A percentile compares a stretch with the other conserved stretches of the same genome.
phyloP scores from a whole-genome alignment of 1,140 invertebrate species.

The Trichonephila clavipes region DNA sequence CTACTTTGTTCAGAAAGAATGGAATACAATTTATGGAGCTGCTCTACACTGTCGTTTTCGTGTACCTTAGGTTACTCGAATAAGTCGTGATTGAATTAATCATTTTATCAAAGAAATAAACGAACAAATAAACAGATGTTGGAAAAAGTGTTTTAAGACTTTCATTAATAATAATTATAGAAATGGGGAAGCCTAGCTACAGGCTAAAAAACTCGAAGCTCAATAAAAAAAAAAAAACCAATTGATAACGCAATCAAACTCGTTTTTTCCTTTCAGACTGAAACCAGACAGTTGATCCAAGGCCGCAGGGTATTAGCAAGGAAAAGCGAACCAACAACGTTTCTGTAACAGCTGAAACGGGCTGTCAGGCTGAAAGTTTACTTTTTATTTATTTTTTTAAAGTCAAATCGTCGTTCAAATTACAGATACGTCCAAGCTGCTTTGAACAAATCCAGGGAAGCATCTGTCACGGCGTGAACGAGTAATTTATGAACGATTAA shows the following conservation, averaged over 20 bases:
- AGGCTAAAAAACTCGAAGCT: conserved; percentile 14
- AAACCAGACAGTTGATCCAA: conserved; percentile 54
- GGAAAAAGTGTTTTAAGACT: conserved; percentile 20
- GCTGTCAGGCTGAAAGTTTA: conserved; percentile 1
- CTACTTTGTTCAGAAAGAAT: background rate
- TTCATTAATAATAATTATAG: conserved; percentile 50
- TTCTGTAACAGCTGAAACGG: conserved; percentile 45
- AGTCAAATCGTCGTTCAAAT: conserved; percentile 29
- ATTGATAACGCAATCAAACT: conserved; percentile 29
- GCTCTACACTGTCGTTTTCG: background rate
- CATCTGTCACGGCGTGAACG: conserved; percentile 29
- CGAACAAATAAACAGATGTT: conserved; percentile 13
- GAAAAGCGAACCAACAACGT: conserved; percentile 5
- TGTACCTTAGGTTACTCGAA: background rate
- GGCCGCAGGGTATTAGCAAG: conserved; percentile 9
- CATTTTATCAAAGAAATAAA: conserved; percentile 29
- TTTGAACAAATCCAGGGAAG: background rate
- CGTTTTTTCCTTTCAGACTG: conserved; percentile 44
- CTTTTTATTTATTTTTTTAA: conserved; percentile 8
- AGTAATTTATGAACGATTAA: conserved; percentile 34
- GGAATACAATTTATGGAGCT: conserved; percentile 31
- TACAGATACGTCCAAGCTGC: conserved; percentile 15
- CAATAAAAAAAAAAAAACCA: conserved; percentile 15
- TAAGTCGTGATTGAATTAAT: conserved; percentile 40
- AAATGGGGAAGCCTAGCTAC: conserved; percentile 5